phyloP scores from a whole-genome alignment of 2,888 invertebrate species.

The Glyphotaelius pellucidus region DNA sequence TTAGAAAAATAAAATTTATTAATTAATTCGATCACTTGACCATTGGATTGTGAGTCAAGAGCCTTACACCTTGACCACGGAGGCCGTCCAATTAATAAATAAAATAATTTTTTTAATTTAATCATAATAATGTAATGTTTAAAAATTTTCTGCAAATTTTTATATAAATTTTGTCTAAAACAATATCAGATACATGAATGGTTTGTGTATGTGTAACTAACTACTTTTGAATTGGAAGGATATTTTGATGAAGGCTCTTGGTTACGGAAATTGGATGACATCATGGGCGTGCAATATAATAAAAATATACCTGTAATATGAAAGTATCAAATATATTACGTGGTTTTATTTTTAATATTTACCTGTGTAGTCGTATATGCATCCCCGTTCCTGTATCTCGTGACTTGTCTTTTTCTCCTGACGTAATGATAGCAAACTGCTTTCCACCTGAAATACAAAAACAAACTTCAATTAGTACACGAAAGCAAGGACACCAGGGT shows the following conservation, averaged over 20 bases:
- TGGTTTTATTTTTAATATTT: slow-evolving; percentile 62
- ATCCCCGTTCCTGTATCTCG: slow-evolving; percentile 88
- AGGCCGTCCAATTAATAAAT: too few relatives aligned
- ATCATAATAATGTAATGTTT: too few relatives aligned
- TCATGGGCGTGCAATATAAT: background rate
- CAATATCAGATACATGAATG: too few relatives aligned
- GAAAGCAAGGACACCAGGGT: too few relatives aligned
- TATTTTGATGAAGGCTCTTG: background rate
- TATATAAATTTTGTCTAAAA: too few relatives aligned
- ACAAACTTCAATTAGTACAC: background rate
- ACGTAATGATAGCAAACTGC: slow-evolving; percentile 91
- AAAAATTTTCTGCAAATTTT: too few relatives aligned
- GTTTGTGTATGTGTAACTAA: background rate
- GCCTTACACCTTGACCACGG: too few relatives aligned
- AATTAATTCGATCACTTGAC: too few relatives aligned
- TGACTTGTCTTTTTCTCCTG: slow-evolving; percentile 85
- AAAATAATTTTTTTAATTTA: too few relatives aligned
- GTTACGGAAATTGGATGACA: background rate
- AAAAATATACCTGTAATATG: too few relatives aligned
- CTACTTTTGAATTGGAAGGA: background rate
- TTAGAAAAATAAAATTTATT: too few relatives aligned
- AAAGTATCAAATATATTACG: background rate
- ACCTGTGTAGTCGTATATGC: slow-evolving; percentile 90
- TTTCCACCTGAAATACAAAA: slow-evolving; percentile 81
- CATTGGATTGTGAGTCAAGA: too few relatives aligned